phyloP scores from a whole-genome alignment of 2,888 invertebrate species.

The Hololepta plana region DNA sequence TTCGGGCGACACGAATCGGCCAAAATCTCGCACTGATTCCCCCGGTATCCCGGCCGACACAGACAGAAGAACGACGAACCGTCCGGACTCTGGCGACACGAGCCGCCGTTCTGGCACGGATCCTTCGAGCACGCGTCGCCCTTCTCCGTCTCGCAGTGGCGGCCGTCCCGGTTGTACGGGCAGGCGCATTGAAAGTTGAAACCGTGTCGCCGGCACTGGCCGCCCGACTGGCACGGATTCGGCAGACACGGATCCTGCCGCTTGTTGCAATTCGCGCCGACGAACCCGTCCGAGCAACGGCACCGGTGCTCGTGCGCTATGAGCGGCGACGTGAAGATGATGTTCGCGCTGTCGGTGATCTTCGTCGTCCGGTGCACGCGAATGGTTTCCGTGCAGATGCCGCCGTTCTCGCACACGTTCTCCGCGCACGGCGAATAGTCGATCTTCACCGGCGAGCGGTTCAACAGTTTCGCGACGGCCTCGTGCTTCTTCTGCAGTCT shows the following conservation, averaged over 20 bases:
- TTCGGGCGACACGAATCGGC: constrained; percentile 84
- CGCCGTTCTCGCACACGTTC: constrained; percentile 60
- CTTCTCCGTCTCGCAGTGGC: constrained; percentile 65
- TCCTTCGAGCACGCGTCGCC: constrained; percentile 71
- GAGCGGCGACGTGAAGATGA: constrained; percentile 69
- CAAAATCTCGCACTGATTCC: constrained; percentile 75
- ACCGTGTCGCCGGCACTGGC: constrained; percentile 67
- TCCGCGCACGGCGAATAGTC: constrained; percentile 62
- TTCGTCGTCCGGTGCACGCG: constrained; percentile 49
- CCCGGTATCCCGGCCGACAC: constrained; percentile 80
- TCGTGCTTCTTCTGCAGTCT: constrained; percentile 45
- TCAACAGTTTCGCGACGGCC: constrained; percentile 43
- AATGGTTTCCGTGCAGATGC: constrained; percentile 53
- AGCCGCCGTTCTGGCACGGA: constrained; percentile 83
- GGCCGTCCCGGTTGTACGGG: constrained; percentile 59
- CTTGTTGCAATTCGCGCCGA: constrained; percentile 65
- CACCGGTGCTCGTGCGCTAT: constrained; percentile 64
- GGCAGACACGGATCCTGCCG: constrained; percentile 82
- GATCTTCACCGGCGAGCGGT: constrained; percentile 39
- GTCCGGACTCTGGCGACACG: constrained; percentile 75
- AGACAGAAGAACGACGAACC: constrained; percentile 81
- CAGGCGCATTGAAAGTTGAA: constrained; percentile 74
- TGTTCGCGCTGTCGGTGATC: constrained; percentile 61
- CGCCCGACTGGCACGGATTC: constrained; percentile 73
- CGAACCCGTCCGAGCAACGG: constrained; percentile 68